Evolutionary conservation across 1,140 invertebrate genomes (phyloP).

Genomic region (Diprion similis): DNA sequence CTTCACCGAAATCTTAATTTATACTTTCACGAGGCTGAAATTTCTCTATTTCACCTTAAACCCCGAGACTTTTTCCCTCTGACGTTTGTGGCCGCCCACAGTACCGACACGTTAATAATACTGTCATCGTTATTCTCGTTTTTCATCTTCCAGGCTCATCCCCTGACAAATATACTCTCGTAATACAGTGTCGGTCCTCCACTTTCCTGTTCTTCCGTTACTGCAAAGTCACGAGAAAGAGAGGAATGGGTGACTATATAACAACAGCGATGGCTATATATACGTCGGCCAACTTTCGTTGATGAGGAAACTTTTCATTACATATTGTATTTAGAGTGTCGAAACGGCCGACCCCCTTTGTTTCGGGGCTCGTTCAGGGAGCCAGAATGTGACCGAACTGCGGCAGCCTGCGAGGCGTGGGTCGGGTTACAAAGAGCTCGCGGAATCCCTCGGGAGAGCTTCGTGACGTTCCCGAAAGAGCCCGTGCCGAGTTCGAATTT

Average conservation of each 20-base stretch:
- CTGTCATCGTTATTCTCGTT: no score
- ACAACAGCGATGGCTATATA: neutral
- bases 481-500: neutral
- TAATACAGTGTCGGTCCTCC: no score
- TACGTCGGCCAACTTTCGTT: neutral
- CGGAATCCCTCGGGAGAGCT: neutral
- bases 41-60: neutral
- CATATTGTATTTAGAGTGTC: constrained; percentile 9
- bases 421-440: neutral
- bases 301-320: constrained; percentile 22
- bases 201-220: no score
- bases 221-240: neutral
- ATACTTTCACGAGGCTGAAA: neutral
- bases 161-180: no score
- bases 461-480: neutral
- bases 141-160: no score
- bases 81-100: no score
- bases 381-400: neutral
- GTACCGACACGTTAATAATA: no score
- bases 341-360: no score
- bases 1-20: neutral
- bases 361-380: no score
- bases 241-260: constrained; percentile 5
- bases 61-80: neutral
- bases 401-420: neutral